Conservation (phyloP, 2,797 vertebrate species). For the Apogon talboti region DNA sequence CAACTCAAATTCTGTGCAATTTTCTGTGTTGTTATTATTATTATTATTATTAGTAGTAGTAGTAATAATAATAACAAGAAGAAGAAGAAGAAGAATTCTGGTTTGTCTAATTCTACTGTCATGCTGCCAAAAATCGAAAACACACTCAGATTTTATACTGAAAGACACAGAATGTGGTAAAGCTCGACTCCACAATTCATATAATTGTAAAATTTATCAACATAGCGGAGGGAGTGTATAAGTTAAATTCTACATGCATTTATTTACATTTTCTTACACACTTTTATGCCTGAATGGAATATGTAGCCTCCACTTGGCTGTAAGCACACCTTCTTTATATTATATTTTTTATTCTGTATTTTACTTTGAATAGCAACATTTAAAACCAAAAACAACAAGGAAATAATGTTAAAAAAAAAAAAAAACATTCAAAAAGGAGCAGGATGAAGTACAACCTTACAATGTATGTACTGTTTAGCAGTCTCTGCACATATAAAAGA, state of each 20-base stretch:
- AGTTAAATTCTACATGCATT: constrained; percentile 7
- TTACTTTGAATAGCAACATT: no score
- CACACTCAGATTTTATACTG: neutral
- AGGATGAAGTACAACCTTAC: neutral
- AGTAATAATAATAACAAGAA: no score
- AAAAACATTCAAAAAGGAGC: no score
- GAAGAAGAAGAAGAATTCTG: no score
- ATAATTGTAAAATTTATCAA: neutral
- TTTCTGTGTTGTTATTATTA: neutral
- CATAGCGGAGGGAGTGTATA: neutral
- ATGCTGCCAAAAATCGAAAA: neutral
- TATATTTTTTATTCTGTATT: no score
- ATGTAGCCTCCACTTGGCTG: constrained; percentile 68
- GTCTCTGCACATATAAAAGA: neutral
- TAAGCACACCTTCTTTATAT: neutral
- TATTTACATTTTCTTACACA: constrained; percentile 25
- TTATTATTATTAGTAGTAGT: neutral
- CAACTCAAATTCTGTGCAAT: no score
- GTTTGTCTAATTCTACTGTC: neutral
- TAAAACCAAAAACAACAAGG: no score
- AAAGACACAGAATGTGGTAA: no score
- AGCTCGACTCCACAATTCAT: neutral
- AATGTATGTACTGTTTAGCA: neutral
- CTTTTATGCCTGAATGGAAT: constrained; percentile 47
- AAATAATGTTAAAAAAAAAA: no score